A percentile compares a stretch with the other conserved stretches of the same genome.
These are phyloP conservation scores for Tolmerus cingulatus DNA, from an alignment of 2,888 invertebrate genomes.

Conservation along the genomic window DNA sequence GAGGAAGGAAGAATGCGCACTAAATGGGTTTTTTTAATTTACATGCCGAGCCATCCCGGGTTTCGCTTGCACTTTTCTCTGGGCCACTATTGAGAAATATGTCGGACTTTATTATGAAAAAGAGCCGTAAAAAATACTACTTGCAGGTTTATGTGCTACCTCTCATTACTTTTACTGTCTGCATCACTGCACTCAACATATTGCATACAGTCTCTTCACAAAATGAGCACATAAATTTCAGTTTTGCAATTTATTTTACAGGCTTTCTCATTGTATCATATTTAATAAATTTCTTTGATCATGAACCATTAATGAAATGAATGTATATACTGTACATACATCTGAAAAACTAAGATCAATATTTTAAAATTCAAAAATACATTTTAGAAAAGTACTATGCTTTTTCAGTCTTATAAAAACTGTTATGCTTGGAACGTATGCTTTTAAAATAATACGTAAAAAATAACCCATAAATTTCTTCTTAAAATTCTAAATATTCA, in stretches of 20 bases:
- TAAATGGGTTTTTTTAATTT: not conserved
- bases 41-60: not conserved
- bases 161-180: not conserved
- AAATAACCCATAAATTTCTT: too few species aligned
- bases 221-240: not conserved
- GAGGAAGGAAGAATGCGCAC: not conserved
- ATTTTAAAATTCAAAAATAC: not conserved
- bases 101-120: not conserved
- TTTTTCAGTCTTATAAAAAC: too few species aligned
- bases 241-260: not conserved
- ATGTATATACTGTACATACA: too few species aligned
- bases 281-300: not conserved
- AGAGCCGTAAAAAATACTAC: not conserved
- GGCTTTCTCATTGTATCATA: not conserved
- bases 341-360: not conserved
- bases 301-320: not conserved
- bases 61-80: not conserved
- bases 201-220: not conserved
- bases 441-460: too few species aligned
- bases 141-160: not conserved
- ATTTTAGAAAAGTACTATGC: not conserved
- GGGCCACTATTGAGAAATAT: not conserved
- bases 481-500: too few species aligned
- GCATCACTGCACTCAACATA: not conserved
- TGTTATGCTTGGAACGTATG: too few species aligned